Base-by-base conservation (phyloP, 2,797 vertebrate species). In the Platyrinchus mystaceus region DNA sequence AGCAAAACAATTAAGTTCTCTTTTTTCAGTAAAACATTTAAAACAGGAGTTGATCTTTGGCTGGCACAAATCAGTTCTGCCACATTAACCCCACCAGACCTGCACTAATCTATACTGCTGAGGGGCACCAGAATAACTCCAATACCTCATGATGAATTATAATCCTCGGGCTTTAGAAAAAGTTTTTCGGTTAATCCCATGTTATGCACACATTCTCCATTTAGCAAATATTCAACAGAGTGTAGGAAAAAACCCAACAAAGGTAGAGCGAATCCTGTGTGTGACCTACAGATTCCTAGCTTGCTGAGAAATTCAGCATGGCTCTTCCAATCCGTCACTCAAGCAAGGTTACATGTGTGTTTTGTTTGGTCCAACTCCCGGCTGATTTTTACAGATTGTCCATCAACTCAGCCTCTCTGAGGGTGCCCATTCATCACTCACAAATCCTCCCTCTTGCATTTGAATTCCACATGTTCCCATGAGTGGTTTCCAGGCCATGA, bases 51-150 rank as follows among this genome's bases (percentile, higher is more conserved):
- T 82, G 90, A 76, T 89, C 91, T 78, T 86, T 3, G 1, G 19
- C 83, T 87, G 92, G 63, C 84, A 89, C 49, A 90, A n/a, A 92
- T 95, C 84, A 89, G 84, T 92, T 94, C 77, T 84, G 60, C 77
- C 36, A 12, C 77, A n/a, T 95, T 95, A 92, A 96, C 86, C 88
- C 79, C 32, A 36, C 21, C 44, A 81, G 70, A 73, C 73, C 90
- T 46, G 3, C 23, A 58, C 21, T 84, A 75, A 84, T 89, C 63
- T 66, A 56, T 7, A 0, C 28, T 66, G 50, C 21, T 69, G 60
- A 86, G 32, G 47, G 10, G 37, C 50, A 69, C 44, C 84, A 63
- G 66, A 66, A 76, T 56, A 93, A n/a, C 21, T 19, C n/a, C 3
- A 69, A 56, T 43, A 79, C n/a, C 64, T 81, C 90, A 60, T 46